These are phyloP conservation scores for Corythoichthys haematopterus DNA, from an alignment of 2,113 vertebrate species.

Conservation along the genomic window DNA sequence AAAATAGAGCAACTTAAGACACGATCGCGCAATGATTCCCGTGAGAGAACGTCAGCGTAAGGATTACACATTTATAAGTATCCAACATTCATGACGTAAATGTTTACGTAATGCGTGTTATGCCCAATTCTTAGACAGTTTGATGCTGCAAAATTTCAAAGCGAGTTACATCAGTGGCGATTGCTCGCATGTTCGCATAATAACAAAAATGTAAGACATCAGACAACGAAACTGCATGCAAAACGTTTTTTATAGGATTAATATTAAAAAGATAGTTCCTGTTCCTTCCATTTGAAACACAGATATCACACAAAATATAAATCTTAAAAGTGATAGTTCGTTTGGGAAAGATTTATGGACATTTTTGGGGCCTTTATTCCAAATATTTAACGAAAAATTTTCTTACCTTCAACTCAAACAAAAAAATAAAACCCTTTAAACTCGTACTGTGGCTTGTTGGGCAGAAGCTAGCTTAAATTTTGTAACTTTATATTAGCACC, in stretches of 20 bases:
- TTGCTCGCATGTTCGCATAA: not conserved
- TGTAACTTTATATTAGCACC: not conserved
- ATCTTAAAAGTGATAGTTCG: too few species aligned
- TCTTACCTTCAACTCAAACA: not conserved
- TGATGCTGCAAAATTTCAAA: not conserved
- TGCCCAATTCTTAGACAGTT: not conserved
- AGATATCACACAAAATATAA: too few species aligned
- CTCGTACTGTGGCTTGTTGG: not conserved
- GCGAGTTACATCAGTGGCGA: not conserved
- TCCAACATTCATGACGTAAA: not conserved
- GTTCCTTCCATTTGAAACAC: not conserved
- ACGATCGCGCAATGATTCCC: too few species aligned
- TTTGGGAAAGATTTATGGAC: too few species aligned
- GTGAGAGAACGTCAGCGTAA: not conserved
- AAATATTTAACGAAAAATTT: not conserved
- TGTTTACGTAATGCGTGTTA: not conserved
- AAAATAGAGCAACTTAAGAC: not conserved
- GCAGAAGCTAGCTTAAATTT: not conserved
- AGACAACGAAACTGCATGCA: too few species aligned
- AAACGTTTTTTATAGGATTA: not conserved
- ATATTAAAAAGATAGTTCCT: not conserved
- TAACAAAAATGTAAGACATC: not conserved
- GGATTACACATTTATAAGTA: not conserved
- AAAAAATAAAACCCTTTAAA: not conserved
- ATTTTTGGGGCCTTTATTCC: too few species aligned